Conservation (phyloP, 2,888 invertebrate genomes). For the Ditula angustiorana region DNA sequence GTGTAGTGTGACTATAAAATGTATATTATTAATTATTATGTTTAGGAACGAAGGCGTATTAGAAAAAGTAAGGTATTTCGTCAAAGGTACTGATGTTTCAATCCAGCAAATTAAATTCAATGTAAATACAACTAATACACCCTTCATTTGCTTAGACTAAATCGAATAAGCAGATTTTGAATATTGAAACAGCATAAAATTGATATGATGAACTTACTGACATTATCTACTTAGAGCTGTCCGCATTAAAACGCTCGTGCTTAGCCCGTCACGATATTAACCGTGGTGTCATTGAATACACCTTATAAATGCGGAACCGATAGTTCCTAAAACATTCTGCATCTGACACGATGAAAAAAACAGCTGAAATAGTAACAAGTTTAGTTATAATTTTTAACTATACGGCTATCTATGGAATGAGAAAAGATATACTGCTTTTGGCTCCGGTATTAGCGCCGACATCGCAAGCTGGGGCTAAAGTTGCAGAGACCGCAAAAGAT, state of each 20-base stretch:
- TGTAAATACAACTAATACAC: background rate
- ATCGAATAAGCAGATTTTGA: background rate
- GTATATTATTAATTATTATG: too few species aligned
- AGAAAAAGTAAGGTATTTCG: too few species aligned
- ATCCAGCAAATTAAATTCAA: too few species aligned
- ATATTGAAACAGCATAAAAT: background rate
- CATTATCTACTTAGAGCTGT: constrained; percentile 6
- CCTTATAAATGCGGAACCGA: constrained; percentile 70
- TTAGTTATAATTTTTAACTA: constrained; percentile 24
- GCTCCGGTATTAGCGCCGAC: constrained; percentile 66
- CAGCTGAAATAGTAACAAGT: constrained; percentile 39
- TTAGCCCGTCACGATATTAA: constrained; percentile 51
- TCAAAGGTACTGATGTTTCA: too few species aligned
- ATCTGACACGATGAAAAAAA: constrained; percentile 59
- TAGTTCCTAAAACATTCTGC: constrained; percentile 58
- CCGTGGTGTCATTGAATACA: constrained; percentile 69
- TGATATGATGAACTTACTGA: background rate
- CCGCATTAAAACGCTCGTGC: constrained; percentile 29
- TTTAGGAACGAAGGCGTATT: too few species aligned
- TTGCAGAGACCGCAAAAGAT: constrained; percentile 69
- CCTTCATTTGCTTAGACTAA: background rate
- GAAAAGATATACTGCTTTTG: constrained; percentile 56
- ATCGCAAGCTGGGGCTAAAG: constrained; percentile 53
- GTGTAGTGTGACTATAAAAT: too few species aligned
- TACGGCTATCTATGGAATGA: constrained; percentile 37